Evolutionary conservation across 2,113 vertebrate genomes (phyloP).

Genomic region (Phainopepla nitens): DNA sequence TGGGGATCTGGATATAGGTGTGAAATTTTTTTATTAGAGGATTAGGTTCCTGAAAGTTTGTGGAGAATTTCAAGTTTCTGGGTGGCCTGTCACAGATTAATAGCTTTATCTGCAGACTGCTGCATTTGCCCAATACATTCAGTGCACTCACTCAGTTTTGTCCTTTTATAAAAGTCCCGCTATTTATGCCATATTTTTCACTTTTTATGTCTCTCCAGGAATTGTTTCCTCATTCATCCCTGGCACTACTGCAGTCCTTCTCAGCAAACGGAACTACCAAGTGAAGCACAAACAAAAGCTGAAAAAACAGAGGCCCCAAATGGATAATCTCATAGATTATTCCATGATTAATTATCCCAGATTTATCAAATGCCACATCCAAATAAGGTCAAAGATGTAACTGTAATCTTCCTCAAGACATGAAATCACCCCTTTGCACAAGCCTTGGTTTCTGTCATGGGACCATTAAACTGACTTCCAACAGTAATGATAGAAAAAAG

Average conservation of each 20-base stretch:
- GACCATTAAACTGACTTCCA: background rate
- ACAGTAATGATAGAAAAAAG: background rate
- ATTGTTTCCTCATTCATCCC: background rate
- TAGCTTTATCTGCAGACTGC: background rate
- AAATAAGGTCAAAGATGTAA: slow-evolving; percentile 29
- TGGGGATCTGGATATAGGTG: background rate
- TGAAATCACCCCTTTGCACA: background rate
- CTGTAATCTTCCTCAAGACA: background rate
- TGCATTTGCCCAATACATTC: background rate
- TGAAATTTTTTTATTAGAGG: background rate
- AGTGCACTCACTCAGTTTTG: background rate
- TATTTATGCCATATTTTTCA: background rate
- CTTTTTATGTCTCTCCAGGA: slow-evolving; percentile 14
- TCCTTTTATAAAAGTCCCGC: slow-evolving; percentile 40
- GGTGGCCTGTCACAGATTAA: slow-evolving; percentile 8
- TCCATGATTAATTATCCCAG: slow-evolving; percentile 9
- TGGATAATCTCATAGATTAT: slow-evolving; percentile 25
- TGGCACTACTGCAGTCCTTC: background rate
- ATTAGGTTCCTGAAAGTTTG: background rate
- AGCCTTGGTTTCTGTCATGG: background rate
- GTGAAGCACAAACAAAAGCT: slow-evolving; percentile 6
- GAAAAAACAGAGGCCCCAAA: background rate
- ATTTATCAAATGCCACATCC: slow-evolving; percentile 31
- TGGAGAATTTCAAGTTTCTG: background rate
- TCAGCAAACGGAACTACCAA: background rate